Base-by-base conservation (phyloP, 2,888 invertebrate species). In the Urechis unicinctus region DNA sequence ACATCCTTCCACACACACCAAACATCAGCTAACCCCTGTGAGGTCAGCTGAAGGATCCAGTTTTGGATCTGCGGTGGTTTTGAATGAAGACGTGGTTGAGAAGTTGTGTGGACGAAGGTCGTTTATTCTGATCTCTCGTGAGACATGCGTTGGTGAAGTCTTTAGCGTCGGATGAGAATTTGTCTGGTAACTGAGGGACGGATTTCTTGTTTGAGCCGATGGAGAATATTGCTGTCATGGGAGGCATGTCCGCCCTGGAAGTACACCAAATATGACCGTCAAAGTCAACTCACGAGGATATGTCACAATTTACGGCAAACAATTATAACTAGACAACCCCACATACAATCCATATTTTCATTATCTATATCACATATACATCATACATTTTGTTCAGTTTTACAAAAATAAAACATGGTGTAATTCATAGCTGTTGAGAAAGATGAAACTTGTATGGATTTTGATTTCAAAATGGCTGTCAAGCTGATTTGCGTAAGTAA, bases 221-320 rank as follows among this genome's bases (percentile, higher is more conserved):
- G 17, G 75, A 73, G 68, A 77, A 78, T 21, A 78, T 75, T 57
- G 78, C 78, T n/a, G 78, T 74, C 68, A 75, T 70, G 1, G 75
- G 76, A 53, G 70, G 69, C 69, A 76, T 71, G 29, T 78, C 70
- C 36, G 73, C 69, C 75, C 71, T 70, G 58, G 22, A 60, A 52
- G 4, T 36, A 21, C 28, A 22, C 9, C 9, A 36, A 17, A 13
- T 36, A 36, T 9, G 36, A 17, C 9, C 9, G 36, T 26, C 29
- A 30, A 30, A 55, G 13, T n/a, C n/a, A n/a, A n/a, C n/a, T n/a
- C n/a, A n/a, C n/a, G n/a, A n/a, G n/a, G n/a, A n/a, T n/a, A n/a
- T n/a, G n/a, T n/a, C n/a, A n/a, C n/a, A n/a, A n/a, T n/a, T n/a
- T n/a, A n/a, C n/a, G n/a, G n/a, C n/a, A n/a, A n/a, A n/a, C n/a